Evolutionary conservation across 1,140 invertebrate species (phyloP), one percentile per base, ranked within the genome.

Genomic region (Drosophila oshimai): DNA sequence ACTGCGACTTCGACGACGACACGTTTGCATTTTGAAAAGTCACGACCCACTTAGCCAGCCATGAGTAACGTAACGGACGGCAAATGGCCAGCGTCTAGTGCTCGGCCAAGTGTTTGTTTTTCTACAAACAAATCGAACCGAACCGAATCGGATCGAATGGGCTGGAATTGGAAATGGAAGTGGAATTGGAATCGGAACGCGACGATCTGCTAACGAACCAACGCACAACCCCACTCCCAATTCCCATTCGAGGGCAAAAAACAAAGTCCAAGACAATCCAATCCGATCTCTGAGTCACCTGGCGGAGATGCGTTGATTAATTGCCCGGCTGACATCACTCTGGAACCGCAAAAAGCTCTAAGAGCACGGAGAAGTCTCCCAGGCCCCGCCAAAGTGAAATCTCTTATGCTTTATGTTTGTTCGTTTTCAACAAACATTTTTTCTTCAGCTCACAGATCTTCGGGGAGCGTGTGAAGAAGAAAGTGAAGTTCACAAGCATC

Each of bases 11-110:
- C 58, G 72, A 60, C 71, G 64, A 75, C 77, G 79, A 86, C 75
- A 86, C 75, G 79, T 84, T 84, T 84, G 79, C 79, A 86, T 87
- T 86, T 86, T 86, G 81, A 86, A 86, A 86, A 86, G 80, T 86
- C 80, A 86, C 81, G 80, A 86, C 80, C 80, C 81, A 86, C 80
- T 86, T 86, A 86, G 80, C 81, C 81, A 86, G 39, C 80, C 81
- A 86, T 80, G 81, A 87, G 81, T 86, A 87, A 86, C 80, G 80
- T 65, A 65, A 65, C 61, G 61, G 61, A 49, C 45, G 76, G 74
- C 81, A 53, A 47, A 62, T 62, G 74, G 70, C 74, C 74, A 72
- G 57, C 70, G 55, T 28, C 45, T 45, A 72, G 69, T 50, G 50
- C 69, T 51, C 13, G 47, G 75, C 80, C 79, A 84, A 86, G 75